Conservation (phyloP, 1,140 invertebrate genomes). For the Sinella curviseta region DNA sequence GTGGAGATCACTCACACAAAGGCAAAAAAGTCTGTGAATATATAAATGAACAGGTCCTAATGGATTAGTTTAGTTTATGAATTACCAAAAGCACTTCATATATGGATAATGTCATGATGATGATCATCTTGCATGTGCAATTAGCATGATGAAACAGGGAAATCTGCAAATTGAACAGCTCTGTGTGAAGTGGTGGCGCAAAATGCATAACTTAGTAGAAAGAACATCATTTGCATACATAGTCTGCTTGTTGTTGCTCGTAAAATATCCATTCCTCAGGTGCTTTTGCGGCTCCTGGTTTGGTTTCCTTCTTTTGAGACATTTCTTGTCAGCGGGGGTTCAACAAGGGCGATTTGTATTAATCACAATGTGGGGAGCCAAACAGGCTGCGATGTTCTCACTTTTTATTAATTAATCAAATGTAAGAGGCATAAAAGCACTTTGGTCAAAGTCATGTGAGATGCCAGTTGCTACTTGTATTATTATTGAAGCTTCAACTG, state of each 20-base stretch:
- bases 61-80: not conserved
- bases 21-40: too few relatives aligned
- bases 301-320: not conserved
- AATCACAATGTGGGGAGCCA: not conserved
- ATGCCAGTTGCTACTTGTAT: not conserved
- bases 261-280: not conserved
- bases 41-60: not conserved
- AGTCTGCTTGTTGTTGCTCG: too few relatives aligned
- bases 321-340: not conserved
- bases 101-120: not conserved
- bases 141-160: slow-evolving; percentile 9
- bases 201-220: not conserved
- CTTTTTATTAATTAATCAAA: slow-evolving; percentile 19
- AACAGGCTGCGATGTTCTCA: not conserved
- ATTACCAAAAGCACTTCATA: not conserved
- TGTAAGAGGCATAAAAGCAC: not conserved
- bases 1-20: too few relatives aligned
- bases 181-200: not conserved
- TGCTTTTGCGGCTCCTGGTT: slow-evolving; percentile 16
- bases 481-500: not conserved
- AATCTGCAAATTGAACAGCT: not conserved
- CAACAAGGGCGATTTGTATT: slow-evolving; percentile 2
- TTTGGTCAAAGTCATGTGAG: not conserved
- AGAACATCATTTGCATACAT: too few relatives aligned
- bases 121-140: not conserved